phyloP scores from a whole-genome alignment of 2,888 invertebrate species.

The Agonopterix subpropinquella region DNA sequence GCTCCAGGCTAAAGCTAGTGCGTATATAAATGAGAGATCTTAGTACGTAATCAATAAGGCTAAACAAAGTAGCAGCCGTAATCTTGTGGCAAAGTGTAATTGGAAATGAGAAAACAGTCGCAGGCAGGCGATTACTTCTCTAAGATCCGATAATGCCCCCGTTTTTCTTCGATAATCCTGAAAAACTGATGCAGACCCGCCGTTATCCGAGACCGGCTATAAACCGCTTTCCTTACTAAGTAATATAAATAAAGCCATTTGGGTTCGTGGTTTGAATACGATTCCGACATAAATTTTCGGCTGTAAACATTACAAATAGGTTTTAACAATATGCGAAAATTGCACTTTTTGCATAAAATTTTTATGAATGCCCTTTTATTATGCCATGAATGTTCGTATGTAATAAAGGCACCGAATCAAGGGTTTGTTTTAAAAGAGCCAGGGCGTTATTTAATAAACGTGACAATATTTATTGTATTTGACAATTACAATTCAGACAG shows the following conservation, averaged over 20 bases:
- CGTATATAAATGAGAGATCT: background rate
- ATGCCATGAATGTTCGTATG: no score
- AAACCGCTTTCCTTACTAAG: constrained; percentile 41
- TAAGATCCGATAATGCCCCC: constrained; percentile 65
- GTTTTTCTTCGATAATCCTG: constrained; percentile 69
- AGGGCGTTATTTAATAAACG: no score
- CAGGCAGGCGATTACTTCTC: constrained; percentile 49
- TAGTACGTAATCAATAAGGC: background rate
- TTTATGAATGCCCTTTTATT: no score
- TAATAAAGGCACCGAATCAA: no score
- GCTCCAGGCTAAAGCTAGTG: no score
- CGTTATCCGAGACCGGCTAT: constrained; percentile 18
- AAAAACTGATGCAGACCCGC: constrained; percentile 53
- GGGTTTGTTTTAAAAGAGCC: no score
- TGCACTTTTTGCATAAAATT: no score
- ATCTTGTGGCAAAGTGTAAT: constrained; percentile 34
- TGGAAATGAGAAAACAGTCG: constrained; percentile 59
- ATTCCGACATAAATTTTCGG: background rate
- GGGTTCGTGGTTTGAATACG: constrained; percentile 15
- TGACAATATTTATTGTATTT: no score
- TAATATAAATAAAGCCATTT: constrained; percentile 51
- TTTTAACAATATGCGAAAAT: no score
- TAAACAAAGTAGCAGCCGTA: constrained; percentile 11
- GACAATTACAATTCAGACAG: no score
- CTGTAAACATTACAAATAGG: no score